Evolutionary conservation across 2,888 invertebrate species (phyloP), one percentile per base, ranked within the genome.

Genomic region (Phyllotreta cruciferae): DNA sequence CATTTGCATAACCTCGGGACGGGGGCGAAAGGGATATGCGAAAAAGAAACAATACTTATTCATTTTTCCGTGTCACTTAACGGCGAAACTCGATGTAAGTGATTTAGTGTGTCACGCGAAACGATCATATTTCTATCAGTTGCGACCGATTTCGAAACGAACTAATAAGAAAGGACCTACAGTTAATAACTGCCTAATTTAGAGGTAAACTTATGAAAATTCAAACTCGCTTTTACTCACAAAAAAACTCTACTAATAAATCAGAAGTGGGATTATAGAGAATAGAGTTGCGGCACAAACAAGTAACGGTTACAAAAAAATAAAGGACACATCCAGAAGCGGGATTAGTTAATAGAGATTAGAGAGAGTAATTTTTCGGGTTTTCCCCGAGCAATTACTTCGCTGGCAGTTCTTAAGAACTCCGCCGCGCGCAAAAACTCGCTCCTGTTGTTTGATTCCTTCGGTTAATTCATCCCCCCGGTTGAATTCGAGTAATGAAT

Each of bases 401-500:
- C 24, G 24, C 24, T 4, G 24, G 24, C 24, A 4, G 24, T 24
- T 24, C 4, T 24, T 1, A 24, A 24, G 24, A 24, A 24, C 4
- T 24, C 24, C 24, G 24, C 24, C 2, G 24, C 24, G 24, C 24
- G 24, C 24, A 4, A 4, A 24, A 24, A 24, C 24, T 24, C 24
- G 24, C 4, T 24, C 4, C 24, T 24, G 24, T 24, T 24, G 24
- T 24, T 24, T 24, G 24, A 24, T 24, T 24, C 24, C 11, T 44
- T 44, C 14, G 14, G 14, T 44, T n/a, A n/a, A 44, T 14, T 44
- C 7, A 14, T 10, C 7, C 9, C 44, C 6, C 14, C 44, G 14
- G 44, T 4, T 11, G 10, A 44, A 47, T 13, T n/a, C 24, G 13
- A 44, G 10, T 44, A 44, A 71, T 71, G 73, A 60, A 63, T 70